Percentiles rank a stretch among this genome's conserved stretches.
These are phyloP conservation scores for Speoplatyrhinus poulsoni DNA, from an alignment of 2,113 vertebrate genomes.

Conservation along the genomic window DNA sequence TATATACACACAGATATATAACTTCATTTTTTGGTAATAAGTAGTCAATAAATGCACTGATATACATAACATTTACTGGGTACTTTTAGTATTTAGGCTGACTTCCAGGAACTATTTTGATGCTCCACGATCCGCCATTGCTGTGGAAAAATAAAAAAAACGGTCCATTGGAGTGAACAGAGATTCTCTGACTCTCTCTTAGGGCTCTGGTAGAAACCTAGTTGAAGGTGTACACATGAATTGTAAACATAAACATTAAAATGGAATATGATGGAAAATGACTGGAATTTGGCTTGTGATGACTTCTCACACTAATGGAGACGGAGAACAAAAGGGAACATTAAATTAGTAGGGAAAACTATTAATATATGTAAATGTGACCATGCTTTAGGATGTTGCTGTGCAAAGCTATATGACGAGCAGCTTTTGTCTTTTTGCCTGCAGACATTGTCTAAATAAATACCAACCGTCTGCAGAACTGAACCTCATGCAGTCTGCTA, in stretches of 20 bases:
- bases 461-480: constrained; percentile 37
- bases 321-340: neutral
- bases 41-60: too few relatives aligned
- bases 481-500: constrained; percentile 14
- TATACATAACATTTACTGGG: too few relatives aligned
- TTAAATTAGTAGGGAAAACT: too few relatives aligned
- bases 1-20: too few relatives aligned
- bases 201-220: too few relatives aligned
- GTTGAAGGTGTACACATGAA: neutral
- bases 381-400: constrained; percentile 42
- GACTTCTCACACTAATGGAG: neutral
- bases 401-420: constrained; percentile 66
- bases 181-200: too few relatives aligned
- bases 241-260: neutral
- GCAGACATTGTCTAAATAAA: constrained; percentile 61
- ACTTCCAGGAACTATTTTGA: too few relatives aligned
- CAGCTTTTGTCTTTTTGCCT: constrained; percentile 50
- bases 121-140: too few relatives aligned
- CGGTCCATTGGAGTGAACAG: too few relatives aligned
- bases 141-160: too few relatives aligned
- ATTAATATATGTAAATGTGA: neutral
- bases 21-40: too few relatives aligned
- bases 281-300: neutral
- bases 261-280: neutral
- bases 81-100: too few relatives aligned